These are phyloP conservation scores for Ptilorrhoa leucosticta DNA, from an alignment of 2,113 vertebrate genomes.

Conservation along the genomic window DNA sequence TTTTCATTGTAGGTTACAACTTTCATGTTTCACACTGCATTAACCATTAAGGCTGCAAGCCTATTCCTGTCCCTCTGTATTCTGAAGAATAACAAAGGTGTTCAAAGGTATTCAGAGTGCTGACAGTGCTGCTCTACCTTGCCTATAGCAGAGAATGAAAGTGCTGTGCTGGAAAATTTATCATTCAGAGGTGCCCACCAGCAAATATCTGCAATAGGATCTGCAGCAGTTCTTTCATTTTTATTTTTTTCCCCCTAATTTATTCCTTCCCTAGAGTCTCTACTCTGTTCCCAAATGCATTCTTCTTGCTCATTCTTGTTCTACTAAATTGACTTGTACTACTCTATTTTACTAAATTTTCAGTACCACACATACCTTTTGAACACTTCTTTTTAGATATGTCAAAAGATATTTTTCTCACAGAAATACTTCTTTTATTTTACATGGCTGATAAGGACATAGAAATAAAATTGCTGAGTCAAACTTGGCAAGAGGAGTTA, in stretches of 20 bases:
- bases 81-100: not conserved
- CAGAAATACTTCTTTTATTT: not conserved
- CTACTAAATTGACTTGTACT: not conserved
- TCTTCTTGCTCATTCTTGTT: not conserved
- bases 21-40: not conserved
- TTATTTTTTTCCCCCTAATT: fast-evolving
- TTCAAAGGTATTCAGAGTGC: not conserved
- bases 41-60: not conserved
- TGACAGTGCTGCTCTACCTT: not conserved
- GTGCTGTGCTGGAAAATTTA: not conserved
- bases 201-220: not conserved
- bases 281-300: not conserved
- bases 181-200: not conserved
- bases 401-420: not conserved
- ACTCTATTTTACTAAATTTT: not conserved
- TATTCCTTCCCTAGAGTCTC: not conserved
- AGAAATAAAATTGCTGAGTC: not conserved
- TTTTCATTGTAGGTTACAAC: not conserved
- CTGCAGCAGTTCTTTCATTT: not conserved
- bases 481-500: not conserved
- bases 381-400: not conserved
- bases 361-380: not conserved
- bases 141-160: not conserved
- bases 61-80: not conserved
- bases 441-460: not conserved